Evolutionary conservation across 2,113 vertebrate species (phyloP), one percentile per base, ranked within the genome.

Genomic region (Perca flavescens): DNA sequence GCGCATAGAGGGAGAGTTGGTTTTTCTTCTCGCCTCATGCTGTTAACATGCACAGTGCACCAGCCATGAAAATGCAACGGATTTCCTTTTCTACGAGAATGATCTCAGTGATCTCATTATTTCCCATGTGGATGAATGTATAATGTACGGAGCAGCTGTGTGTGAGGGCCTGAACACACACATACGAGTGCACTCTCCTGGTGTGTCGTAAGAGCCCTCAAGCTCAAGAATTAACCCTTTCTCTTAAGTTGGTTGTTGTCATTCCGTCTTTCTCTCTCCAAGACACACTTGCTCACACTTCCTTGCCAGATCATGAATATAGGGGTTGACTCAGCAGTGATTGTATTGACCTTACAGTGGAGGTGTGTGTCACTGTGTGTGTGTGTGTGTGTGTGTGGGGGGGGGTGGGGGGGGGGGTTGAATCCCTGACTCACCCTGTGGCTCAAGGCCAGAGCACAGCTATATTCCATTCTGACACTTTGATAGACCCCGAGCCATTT

Each of bases 401-500:
- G 74, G 54, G 60, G 54, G 73, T 68, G 68, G 28, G 28, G 53
- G 65, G 53, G 64, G 8, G 76, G 28, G 1, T 25, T 74, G 57
- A 79, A 76, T 85, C 47, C 74, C 61, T 80, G 70, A 89, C 83
- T 88, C 89, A 83, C 89, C 72, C 85, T 0, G 74, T 90, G 92
- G 91, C 77, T 88, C 25, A 21, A 72, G 87, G 91, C 84, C 80
- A 88, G 80, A 90, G 54, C 77, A 77, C 83, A 83, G 83, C 75
- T 85, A 75, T 92, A 91, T 88, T 89, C 90, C 70, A 57, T 88
- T 86, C 49, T 87, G 90, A 92, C 88, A 90, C 82, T 85, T 91
- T 91, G 92, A 93, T 84, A 81, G 91, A 91, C 91, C 86, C 66
- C 52, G 2, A 85, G 81, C 79, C 90, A 79, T 92, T 92, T 90